phyloP scores from a whole-genome alignment of 2,113 vertebrate genomes.

The Chloebia gouldiae region DNA sequence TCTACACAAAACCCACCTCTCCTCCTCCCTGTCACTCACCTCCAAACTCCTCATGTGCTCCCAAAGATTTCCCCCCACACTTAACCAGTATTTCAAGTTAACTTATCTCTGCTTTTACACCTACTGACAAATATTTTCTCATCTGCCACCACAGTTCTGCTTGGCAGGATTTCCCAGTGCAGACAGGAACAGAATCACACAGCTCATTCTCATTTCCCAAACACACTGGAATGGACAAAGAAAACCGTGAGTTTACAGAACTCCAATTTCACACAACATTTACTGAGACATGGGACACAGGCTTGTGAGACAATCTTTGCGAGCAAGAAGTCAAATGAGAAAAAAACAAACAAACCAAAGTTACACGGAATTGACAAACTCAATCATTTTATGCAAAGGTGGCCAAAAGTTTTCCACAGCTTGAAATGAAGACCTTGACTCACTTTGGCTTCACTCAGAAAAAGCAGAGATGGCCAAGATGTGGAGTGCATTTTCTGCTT shows the following conservation, averaged over 20 bases:
- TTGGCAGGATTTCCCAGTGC: not conserved
- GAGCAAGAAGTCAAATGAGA: not conserved
- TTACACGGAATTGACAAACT: not conserved
- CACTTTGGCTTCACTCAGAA: not conserved
- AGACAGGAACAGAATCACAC: not conserved
- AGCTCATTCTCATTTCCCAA: not conserved
- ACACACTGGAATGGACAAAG: not conserved
- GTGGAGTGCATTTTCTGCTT: not conserved
- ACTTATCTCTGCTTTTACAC: not conserved
- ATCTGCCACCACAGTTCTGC: not conserved
- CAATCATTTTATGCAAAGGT: not conserved
- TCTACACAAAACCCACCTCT: not conserved
- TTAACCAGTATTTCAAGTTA: not conserved
- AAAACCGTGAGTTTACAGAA: not conserved
- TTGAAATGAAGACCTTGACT: not conserved
- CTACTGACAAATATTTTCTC: not conserved
- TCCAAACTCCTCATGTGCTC: not conserved
- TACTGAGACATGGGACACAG: not conserved
- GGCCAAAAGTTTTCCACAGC: not conserved
- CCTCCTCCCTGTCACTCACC: not conserved
- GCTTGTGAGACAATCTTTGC: not conserved
- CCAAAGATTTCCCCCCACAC: not conserved
- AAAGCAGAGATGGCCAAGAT: not conserved
- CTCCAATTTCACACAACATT: constrained; percentile 22
- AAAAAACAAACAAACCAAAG: not conserved